A percentile compares a stretch with the other conserved stretches of the same genome.
Conservation (phyloP, 2,888 invertebrate species). For the Druceiella hillmani region DNA sequence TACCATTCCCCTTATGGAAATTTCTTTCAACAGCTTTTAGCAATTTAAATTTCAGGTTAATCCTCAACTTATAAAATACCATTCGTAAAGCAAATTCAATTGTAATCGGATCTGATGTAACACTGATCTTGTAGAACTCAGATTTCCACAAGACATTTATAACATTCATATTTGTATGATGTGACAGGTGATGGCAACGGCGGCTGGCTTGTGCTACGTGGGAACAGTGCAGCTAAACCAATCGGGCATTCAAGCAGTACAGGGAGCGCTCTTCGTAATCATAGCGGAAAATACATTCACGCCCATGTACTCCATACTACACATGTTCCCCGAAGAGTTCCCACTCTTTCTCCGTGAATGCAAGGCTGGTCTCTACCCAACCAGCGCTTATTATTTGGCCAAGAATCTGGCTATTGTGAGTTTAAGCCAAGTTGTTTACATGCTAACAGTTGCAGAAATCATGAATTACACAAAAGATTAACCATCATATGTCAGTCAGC, state of each 20-base stretch:
- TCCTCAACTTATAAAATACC: too few relatives aligned
- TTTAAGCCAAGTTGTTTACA: too few relatives aligned
- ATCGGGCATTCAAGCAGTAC: conserved; percentile 79
- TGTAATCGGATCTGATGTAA: too few relatives aligned
- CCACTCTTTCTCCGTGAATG: conserved; percentile 79
- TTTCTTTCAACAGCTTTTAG: too few relatives aligned
- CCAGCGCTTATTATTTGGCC: conserved; percentile 74
- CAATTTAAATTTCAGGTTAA: too few relatives aligned
- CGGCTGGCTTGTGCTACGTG: conserved; percentile 81
- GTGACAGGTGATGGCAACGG: conserved; percentile 60
- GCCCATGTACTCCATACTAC: conserved; percentile 85
- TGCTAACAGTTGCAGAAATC: too few relatives aligned
- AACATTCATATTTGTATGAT: too few relatives aligned
- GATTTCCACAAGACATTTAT: conserved; percentile 10
- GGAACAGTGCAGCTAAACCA: conserved; percentile 69
- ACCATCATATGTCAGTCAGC: too few relatives aligned
- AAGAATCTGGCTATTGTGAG: conserved; percentile 76
- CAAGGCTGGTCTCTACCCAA: conserved; percentile 74
- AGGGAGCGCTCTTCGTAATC: conserved; percentile 82
- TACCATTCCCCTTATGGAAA: too few relatives aligned
- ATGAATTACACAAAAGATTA: too few relatives aligned
- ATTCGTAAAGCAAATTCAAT: too few relatives aligned
- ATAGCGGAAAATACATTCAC: conserved; percentile 88
- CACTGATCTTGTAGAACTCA: too few relatives aligned
- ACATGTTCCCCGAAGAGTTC: conserved; percentile 74